phyloP scores from a whole-genome alignment of 2,113 vertebrate genomes.

The Triplophysa dalaica region DNA sequence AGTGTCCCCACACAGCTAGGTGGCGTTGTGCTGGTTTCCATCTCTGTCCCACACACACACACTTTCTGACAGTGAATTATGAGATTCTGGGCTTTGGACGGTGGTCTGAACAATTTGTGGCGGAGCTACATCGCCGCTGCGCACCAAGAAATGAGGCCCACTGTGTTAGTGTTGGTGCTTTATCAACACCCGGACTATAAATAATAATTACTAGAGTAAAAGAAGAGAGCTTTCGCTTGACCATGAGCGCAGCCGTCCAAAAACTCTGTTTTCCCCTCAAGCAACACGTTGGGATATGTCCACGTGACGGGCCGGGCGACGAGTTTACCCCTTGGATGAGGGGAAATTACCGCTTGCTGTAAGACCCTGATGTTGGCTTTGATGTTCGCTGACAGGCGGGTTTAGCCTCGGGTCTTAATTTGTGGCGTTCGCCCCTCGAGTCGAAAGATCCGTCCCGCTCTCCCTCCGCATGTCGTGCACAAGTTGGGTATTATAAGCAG shows the following conservation, averaged over 20 bases:
- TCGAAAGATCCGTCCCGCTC: slow-evolving; percentile 50
- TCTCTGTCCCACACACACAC: slow-evolving; percentile 39
- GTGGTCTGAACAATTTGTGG: slow-evolving; percentile 81
- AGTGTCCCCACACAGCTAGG: slow-evolving; percentile 58
- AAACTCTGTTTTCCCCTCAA: slow-evolving; percentile 72
- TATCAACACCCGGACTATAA: slow-evolving; percentile 80
- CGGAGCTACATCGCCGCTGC: slow-evolving; percentile 70
- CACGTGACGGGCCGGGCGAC: slow-evolving; percentile 59
- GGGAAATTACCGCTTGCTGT: slow-evolving; percentile 61
- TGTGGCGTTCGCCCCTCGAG: slow-evolving; percentile 60
- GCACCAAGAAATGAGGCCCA: slow-evolving; percentile 74
- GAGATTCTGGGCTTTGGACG: slow-evolving; percentile 75
- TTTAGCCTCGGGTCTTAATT: slow-evolving; percentile 66
- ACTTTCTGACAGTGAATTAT: slow-evolving; percentile 78
- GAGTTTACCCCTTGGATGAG: slow-evolving; percentile 41
- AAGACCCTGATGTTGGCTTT: slow-evolving; percentile 61
- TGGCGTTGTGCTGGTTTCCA: slow-evolving; percentile 59
- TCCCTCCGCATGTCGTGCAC: slow-evolving; percentile 58
- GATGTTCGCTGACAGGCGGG: slow-evolving; percentile 45
- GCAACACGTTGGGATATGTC: slow-evolving; percentile 67
- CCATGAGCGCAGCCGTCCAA: slow-evolving; percentile 73
- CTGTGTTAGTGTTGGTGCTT: slow-evolving; percentile 79
- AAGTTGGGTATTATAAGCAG: slow-evolving; percentile 72
- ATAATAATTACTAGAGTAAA: slow-evolving; percentile 73
- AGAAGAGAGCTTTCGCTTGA: slow-evolving; percentile 68